phyloP scores from a whole-genome alignment of 2,888 invertebrate genomes.

The Xanthostigma xanthostigma region DNA sequence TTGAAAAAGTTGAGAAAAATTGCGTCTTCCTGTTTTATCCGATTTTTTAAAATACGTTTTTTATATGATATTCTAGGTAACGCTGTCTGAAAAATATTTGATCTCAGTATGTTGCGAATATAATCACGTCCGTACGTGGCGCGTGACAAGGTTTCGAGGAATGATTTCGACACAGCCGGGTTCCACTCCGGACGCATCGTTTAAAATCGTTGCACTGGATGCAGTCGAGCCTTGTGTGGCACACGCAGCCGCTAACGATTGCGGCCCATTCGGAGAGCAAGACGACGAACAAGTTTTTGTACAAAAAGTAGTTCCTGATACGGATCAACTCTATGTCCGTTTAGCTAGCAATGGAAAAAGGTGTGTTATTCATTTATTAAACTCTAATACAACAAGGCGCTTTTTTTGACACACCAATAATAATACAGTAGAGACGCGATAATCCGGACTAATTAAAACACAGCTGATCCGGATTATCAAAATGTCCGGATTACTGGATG shows the following conservation, averaged over 20 bases:
- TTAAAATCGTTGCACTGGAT: conserved; percentile 80
- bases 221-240: conserved; percentile 49
- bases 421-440: too few species aligned
- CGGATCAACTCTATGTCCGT: conserved; percentile 86
- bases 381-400: too few species aligned
- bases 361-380: conserved; percentile 25
- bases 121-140: conserved; percentile 96
- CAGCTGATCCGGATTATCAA: too few species aligned
- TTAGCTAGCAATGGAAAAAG: conserved; percentile 89
- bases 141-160: conserved; percentile 89
- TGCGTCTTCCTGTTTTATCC: too few species aligned
- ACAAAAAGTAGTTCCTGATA: conserved; percentile 94
- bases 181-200: conserved; percentile 91
- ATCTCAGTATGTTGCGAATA: conserved; percentile 95
- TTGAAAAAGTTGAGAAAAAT: too few species aligned
- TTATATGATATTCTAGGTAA: conserved; percentile 42
- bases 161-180: conserved; percentile 99
- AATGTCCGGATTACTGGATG: too few species aligned
- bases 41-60: background rate
- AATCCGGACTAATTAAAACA: too few species aligned
- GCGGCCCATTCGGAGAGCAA: conserved; percentile 92
- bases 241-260: conserved; percentile 47
- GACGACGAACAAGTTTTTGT: conserved; percentile 97
- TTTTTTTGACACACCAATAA: too few species aligned
- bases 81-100: conserved; percentile 86